Percentiles rank a stretch among this genome's conserved stretches.
Conservation (phyloP, 1,140 invertebrate species). For the Brachionus rotundiformis region DNA sequence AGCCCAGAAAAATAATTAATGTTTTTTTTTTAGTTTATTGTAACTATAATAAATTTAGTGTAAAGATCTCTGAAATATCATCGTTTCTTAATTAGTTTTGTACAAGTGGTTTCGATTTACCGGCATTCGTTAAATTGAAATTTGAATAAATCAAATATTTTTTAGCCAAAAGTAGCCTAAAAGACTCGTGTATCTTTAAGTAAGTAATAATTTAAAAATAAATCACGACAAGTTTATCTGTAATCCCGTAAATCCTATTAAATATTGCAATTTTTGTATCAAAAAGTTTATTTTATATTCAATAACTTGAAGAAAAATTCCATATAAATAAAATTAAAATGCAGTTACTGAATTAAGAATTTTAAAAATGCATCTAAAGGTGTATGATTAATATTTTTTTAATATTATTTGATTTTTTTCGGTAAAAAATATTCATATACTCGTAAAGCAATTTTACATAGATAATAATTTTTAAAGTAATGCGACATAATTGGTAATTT, state of each 20-base stretch:
- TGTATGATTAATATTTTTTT: no score
- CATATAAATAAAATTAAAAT: no score
- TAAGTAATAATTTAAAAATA: not conserved
- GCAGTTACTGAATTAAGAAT: no score
- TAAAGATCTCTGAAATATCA: not conserved
- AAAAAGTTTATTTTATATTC: no score
- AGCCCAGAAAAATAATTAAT: not conserved
- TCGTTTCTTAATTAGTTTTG: not conserved
- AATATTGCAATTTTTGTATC: not conserved
- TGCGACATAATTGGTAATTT: not conserved
- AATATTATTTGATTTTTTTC: no score
- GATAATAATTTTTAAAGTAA: no score
- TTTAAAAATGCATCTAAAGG: no score
- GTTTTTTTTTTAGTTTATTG: constrained; percentile 5
- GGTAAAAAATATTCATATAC: no score
- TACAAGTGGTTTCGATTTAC: constrained; percentile 30
- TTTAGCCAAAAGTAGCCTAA: not conserved
- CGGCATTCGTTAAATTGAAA: not conserved
- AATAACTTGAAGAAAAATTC: no score
- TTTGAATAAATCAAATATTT: constrained; percentile 11
- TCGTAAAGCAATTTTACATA: no score
- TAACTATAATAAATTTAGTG: constrained; percentile 20
- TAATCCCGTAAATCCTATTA: not conserved
- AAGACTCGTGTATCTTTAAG: not conserved
- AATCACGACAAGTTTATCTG: not conserved